Evolutionary conservation across 1,140 invertebrate species (phyloP).

Genomic region (Zaprionus vittiger): DNA sequence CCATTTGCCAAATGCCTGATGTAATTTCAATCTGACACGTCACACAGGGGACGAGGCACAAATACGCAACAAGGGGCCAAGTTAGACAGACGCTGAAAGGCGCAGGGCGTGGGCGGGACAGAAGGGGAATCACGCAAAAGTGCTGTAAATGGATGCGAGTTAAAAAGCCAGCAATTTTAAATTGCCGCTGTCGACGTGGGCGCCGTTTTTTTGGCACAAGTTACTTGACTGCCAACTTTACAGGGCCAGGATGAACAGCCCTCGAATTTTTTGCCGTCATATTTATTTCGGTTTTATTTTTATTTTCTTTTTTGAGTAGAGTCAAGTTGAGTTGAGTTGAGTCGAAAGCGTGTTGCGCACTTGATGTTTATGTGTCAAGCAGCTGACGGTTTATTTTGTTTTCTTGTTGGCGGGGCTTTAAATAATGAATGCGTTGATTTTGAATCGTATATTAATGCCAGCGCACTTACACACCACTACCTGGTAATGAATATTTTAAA

Average conservation of each 20-base stretch:
- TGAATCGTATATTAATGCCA: slow-evolving; percentile 76
- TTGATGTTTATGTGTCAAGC: slow-evolving; percentile 82
- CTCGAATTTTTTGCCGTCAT: slow-evolving; percentile 12
- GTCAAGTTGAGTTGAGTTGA: neutral
- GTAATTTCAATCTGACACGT: slow-evolving; percentile 82
- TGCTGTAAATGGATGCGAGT: slow-evolving; percentile 83
- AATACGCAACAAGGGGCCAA: slow-evolving; percentile 8
- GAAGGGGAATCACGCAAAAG: slow-evolving; percentile 61
- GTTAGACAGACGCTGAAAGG: neutral
- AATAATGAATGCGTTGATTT: slow-evolving; percentile 82
- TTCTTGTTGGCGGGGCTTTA: slow-evolving; percentile 52
- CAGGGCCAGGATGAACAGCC: slow-evolving; percentile 14
- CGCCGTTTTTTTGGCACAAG: slow-evolving; percentile 42
- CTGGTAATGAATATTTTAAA: slow-evolving; percentile 18
- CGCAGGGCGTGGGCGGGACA: neutral
- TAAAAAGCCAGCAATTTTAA: slow-evolving; percentile 83
- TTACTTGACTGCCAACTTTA: neutral
- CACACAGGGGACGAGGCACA: slow-evolving; percentile 56
- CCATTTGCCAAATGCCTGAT: slow-evolving; percentile 72
- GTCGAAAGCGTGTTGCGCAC: slow-evolving; percentile 58
- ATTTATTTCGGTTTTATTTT: slow-evolving; percentile 13
- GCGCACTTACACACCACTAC: slow-evolving; percentile 53
- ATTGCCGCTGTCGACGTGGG: slow-evolving; percentile 72
- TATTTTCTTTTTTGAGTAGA: slow-evolving; percentile 5
- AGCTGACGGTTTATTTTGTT: slow-evolving; percentile 65